Evolutionary conservation across 2,797 vertebrate species (phyloP).

Genomic region (Chelon labrosus): DNA sequence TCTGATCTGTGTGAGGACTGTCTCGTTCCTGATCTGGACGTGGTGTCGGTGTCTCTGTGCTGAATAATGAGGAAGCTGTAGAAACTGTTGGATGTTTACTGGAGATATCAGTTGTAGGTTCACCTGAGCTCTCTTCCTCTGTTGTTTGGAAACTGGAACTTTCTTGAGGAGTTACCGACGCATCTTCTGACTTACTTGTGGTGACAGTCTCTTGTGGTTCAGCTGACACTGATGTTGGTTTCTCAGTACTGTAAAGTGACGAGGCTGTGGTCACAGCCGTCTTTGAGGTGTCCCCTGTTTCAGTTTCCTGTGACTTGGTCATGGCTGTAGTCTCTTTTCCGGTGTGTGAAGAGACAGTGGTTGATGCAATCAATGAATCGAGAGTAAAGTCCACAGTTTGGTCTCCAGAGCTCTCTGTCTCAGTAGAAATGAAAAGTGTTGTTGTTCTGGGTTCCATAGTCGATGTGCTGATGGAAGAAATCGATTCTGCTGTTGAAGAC

Average conservation of each 20-base stretch:
- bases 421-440: not conserved
- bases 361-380: not conserved
- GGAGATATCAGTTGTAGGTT: no score
- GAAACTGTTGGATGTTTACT: no score
- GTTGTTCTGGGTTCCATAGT: not conserved
- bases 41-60: no score
- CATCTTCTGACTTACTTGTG: no score
- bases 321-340: not conserved
- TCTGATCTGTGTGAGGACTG: no score
- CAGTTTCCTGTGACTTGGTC: not conserved
- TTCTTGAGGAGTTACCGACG: no score
- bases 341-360: not conserved
- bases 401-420: constrained; percentile 14
- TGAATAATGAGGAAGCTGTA: no score
- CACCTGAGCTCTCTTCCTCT: no score
- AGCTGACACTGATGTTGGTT: no score
- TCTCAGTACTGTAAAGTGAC: not conserved
- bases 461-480: not conserved
- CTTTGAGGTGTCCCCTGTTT: not conserved
- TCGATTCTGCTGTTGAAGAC: not conserved
- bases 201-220: no score
- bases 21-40: no score
- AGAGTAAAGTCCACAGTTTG: not conserved
- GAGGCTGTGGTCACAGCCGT: not conserved
- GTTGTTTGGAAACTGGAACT: no score